Conservation (phyloP, 23 tunicate species). For the Phallusia fumigata region DNA sequence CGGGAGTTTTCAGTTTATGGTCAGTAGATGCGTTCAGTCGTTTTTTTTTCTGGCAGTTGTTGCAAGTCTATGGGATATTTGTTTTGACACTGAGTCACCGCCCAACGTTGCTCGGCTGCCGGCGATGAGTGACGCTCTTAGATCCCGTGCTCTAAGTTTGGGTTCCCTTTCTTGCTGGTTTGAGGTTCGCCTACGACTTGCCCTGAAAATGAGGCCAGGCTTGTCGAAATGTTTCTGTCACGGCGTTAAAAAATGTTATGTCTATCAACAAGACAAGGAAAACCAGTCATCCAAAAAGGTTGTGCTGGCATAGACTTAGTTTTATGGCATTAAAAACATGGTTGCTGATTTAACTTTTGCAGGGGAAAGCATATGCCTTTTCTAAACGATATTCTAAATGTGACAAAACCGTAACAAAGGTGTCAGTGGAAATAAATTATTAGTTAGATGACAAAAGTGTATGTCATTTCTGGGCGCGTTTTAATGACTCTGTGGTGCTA, state of each 20-base stretch:
- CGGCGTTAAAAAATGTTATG: constrained; percentile 1
- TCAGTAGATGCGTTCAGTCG: too few relatives aligned
- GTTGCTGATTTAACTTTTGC: not conserved
- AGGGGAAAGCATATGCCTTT: not conserved
- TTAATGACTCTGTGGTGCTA: too few relatives aligned
- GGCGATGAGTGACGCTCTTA: not conserved
- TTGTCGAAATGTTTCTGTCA: not conserved
- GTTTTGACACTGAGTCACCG: constrained; percentile 5
- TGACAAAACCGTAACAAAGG: too few relatives aligned
- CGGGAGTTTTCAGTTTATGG: too few relatives aligned
- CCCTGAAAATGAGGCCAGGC: not conserved
- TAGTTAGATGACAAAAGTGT: too few relatives aligned
- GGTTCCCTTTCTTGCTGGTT: not conserved
- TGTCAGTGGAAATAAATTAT: too few relatives aligned
- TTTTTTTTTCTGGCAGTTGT: not conserved
- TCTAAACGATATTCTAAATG: not conserved
- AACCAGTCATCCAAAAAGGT: not conserved
- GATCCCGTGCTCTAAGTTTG: not conserved
- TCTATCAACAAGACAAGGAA: not conserved
- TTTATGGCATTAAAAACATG: not conserved
- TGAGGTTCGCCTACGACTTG: not conserved
- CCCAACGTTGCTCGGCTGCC: not conserved
- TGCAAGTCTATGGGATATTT: not conserved
- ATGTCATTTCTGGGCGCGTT: too few relatives aligned
- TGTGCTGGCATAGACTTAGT: not conserved